Percentiles rank a stretch among this genome's conserved stretches.
phyloP scores from a whole-genome alignment of 2,888 invertebrate genomes.

The Andrena bicolor region DNA sequence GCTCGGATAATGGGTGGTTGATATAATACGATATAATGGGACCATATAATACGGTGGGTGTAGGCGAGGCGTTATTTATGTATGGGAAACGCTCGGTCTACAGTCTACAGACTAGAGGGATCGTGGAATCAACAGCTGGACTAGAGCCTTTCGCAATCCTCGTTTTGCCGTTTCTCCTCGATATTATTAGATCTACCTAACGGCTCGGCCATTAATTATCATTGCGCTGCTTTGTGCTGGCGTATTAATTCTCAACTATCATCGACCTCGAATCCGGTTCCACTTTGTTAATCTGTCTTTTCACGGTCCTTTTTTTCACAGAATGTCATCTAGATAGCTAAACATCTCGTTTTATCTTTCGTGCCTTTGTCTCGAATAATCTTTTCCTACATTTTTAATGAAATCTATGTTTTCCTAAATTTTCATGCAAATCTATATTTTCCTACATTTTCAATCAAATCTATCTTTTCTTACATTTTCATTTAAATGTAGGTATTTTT shows the following conservation, averaged over 20 bases:
- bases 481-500: no score
- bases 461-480: no score
- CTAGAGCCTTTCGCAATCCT: conserved; percentile 45
- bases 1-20: conserved; percentile 49
- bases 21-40: conserved; percentile 65
- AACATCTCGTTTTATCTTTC: no score
- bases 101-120: conserved; percentile 19
- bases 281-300: not conserved
- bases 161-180: conserved; percentile 19
- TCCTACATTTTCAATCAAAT: no score
- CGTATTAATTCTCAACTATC: not conserved
- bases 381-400: no score
- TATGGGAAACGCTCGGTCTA: conserved; percentile 62
- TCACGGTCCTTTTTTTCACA: not conserved
- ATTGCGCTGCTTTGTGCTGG: not conserved
- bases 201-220: conserved; percentile 11
- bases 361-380: no score
- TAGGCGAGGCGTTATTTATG: conserved; percentile 68
- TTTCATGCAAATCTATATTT: no score
- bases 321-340: no score
- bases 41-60: conserved; percentile 53
- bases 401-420: no score
- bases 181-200: conserved; percentile 4
- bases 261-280: not conserved
- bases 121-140: conserved; percentile 52